phyloP scores from a whole-genome alignment of 2,797 vertebrate genomes.

The Squalus acanthias region DNA sequence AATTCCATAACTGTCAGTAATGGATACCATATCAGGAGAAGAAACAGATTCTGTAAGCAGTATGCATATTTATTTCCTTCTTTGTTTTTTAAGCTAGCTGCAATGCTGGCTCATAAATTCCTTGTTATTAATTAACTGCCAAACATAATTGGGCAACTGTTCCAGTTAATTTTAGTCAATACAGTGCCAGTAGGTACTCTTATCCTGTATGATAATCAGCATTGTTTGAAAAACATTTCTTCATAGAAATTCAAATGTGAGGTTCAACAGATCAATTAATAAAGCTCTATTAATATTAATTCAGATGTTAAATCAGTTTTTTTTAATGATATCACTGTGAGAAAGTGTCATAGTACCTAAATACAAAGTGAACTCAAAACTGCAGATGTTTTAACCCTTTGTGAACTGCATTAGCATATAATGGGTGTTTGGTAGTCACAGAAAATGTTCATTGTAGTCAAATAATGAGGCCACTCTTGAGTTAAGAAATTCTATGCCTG shows the following conservation, averaged over 20 bases:
- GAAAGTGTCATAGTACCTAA: not conserved
- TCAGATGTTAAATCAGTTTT: not conserved
- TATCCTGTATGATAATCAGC: slow-evolving; percentile 14
- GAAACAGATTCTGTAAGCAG: not conserved
- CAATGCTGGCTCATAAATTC: slow-evolving; percentile 43
- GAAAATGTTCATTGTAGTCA: not conserved
- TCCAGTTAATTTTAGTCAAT: slow-evolving; percentile 43
- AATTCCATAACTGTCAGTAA: not conserved
- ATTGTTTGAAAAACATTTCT: slow-evolving; percentile 25
- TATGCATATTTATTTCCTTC: slow-evolving; percentile 48
- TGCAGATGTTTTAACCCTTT: slow-evolving; percentile 4
- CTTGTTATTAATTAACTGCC: slow-evolving; percentile 37
- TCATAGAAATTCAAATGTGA: not conserved
- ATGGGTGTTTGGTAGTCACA: not conserved
- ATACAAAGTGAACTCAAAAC: not conserved
- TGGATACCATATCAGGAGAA: not conserved
- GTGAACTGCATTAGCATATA: not conserved
- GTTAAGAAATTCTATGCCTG: not conserved
- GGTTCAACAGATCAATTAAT: slow-evolving; percentile 2
- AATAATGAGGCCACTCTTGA: not conserved
- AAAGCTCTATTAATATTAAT: not conserved
- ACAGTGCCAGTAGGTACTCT: slow-evolving; percentile 26
- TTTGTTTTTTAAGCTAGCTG: slow-evolving; percentile 55
- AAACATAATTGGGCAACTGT: slow-evolving; percentile 14
- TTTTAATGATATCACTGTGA: not conserved